Conservation (phyloP, 2,888 invertebrate genomes). For the Drosophila stalkeri region DNA sequence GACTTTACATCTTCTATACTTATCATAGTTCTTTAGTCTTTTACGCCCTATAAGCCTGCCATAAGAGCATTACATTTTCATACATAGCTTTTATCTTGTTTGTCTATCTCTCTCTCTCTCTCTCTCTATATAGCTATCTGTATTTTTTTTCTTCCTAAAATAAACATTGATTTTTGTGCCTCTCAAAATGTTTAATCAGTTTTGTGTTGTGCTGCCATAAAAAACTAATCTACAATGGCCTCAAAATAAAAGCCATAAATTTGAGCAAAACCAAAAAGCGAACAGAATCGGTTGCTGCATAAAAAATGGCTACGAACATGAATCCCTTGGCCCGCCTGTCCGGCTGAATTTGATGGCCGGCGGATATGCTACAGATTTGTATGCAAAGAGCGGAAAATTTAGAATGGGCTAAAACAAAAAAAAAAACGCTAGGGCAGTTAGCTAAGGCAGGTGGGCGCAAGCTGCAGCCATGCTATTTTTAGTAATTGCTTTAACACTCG, state of each 20-base stretch:
- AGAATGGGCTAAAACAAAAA: conserved; percentile 41
- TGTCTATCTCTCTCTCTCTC: background rate
- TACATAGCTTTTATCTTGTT: background rate
- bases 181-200: conserved; percentile 68
- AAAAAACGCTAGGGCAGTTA: conserved; percentile 6
- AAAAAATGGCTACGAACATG: conserved; percentile 38
- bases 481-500: conserved; percentile 65
- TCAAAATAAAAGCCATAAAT: conserved; percentile 73
- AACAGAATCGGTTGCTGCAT: conserved; percentile 17
- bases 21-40: no score
- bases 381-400: conserved; percentile 53
- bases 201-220: conserved; percentile 59
- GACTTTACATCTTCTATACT: background rate
- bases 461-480: conserved; percentile 35
- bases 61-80: background rate
- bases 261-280: conserved; percentile 11
- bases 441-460: conserved; percentile 13
- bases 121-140: background rate
- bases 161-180: conserved; percentile 49
- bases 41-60: no score
- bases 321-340: background rate
- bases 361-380: conserved; percentile 55
- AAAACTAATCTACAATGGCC: conserved; percentile 71
- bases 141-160: conserved; percentile 9
- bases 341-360: conserved; percentile 42